Conservation (phyloP, 2,113 vertebrate species). For the Corythoichthys haematopterus region DNA sequence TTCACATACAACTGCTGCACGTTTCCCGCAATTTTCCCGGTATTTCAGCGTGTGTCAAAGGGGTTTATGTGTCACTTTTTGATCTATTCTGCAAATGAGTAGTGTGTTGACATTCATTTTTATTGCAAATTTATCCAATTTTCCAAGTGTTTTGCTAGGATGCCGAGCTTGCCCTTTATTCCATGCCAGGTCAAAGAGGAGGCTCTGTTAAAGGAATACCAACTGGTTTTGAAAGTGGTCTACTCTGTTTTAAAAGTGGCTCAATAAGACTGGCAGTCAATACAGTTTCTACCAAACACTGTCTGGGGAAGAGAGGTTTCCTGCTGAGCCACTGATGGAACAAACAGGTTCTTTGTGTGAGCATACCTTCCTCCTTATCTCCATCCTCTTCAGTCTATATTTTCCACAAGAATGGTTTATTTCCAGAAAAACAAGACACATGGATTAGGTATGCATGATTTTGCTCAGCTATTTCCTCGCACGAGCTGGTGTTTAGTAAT, state of each 20-base stretch:
- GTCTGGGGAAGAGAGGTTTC: conserved; percentile 52
- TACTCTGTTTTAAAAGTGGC: conserved; percentile 50
- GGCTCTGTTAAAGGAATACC: conserved; percentile 28
- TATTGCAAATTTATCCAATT: too few relatives aligned
- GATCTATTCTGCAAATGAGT: too few relatives aligned
- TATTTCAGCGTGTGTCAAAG: too few relatives aligned
- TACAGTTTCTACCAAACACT: conserved; percentile 45
- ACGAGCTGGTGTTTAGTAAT: conserved; percentile 12
- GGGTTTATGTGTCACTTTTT: too few relatives aligned
- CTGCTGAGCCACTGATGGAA: conserved; percentile 41
- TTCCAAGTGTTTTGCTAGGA: background rate
- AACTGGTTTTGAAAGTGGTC: conserved; percentile 33
- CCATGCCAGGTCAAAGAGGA: conserved; percentile 21
- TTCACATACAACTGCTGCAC: too few relatives aligned
- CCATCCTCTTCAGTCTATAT: conserved; percentile 17
- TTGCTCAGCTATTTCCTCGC: conserved; percentile 13
- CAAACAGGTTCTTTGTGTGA: conserved; percentile 60
- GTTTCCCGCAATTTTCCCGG: too few relatives aligned
- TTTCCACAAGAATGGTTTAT: background rate
- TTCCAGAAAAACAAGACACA: background rate
- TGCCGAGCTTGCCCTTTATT: conserved; percentile 16
- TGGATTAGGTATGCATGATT: background rate
- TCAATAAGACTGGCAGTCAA: conserved; percentile 54
- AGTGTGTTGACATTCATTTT: too few relatives aligned
- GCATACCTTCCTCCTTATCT: conserved; percentile 16